phyloP scores from a whole-genome alignment of 2,888 invertebrate genomes.

The Dastarcus helophoroides region DNA sequence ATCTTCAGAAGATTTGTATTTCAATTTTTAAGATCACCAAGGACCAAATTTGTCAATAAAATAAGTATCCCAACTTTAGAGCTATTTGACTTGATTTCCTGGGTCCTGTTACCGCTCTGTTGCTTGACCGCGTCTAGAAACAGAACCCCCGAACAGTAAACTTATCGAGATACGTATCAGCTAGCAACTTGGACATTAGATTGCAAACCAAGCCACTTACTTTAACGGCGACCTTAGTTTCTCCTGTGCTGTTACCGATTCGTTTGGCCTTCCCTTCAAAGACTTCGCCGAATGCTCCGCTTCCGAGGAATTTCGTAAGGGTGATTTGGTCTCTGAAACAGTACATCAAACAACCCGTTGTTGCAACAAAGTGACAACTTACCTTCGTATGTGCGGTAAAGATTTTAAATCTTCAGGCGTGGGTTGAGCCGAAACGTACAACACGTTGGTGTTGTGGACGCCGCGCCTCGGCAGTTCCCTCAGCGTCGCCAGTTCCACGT shows the following conservation, averaged over 20 bases:
- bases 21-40: no score
- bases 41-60: no score
- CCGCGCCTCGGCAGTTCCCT: constrained; percentile 65
- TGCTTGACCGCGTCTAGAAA: no score
- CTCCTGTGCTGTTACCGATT: constrained; percentile 44
- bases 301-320: constrained; percentile 79
- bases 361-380: constrained; percentile 3
- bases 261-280: constrained; percentile 80
- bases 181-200: no score
- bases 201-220: no score
- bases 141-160: no score
- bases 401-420: constrained; percentile 49
- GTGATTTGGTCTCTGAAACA: constrained; percentile 60
- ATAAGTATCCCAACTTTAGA: no score
- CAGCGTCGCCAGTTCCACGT: constrained; percentile 77
- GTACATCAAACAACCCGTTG: constrained; percentile 4
- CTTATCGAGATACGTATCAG: no score
- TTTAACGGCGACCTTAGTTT: constrained; percentile 84
- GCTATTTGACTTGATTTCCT: no score
- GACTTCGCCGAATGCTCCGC: constrained; percentile 96
- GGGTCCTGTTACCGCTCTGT: no score
- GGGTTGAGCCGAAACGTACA: constrained; percentile 56
- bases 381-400: constrained; percentile 72
- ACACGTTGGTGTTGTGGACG: constrained; percentile 71
- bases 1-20: no score